phyloP scores from a whole-genome alignment of 2,113 vertebrate species.

The Caranx ignobilis region DNA sequence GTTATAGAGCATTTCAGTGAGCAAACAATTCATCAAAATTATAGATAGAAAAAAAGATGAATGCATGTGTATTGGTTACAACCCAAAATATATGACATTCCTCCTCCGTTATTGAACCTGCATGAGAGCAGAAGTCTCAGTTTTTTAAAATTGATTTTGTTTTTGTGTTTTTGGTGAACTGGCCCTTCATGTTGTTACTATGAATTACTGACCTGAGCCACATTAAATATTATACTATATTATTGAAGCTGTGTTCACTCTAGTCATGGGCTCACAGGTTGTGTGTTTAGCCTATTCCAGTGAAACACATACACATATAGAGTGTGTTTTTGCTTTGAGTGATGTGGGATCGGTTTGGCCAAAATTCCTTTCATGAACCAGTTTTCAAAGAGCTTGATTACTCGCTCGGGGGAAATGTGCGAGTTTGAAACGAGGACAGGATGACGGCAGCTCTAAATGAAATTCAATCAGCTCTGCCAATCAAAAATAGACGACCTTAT shows the following conservation, averaged over 20 bases:
- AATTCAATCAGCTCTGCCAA: slow-evolving; percentile 70
- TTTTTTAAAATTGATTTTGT: too few relatives aligned
- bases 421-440: slow-evolving; percentile 62
- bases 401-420: slow-evolving; percentile 48
- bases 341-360: slow-evolving; percentile 57
- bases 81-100: too few relatives aligned
- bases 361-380: slow-evolving; percentile 73
- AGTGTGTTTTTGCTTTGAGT: slow-evolving; percentile 18
- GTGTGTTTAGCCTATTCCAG: not conserved
- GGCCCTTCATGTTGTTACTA: not conserved
- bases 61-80: not conserved
- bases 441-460: slow-evolving; percentile 64
- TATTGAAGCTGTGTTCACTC: slow-evolving; percentile 11
- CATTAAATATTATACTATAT: not conserved
- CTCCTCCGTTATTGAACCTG: not conserved
- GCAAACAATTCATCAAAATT: not conserved
- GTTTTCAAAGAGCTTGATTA: slow-evolving; percentile 67
- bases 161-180: too few relatives aligned
- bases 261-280: not conserved
- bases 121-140: not conserved
- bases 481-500: slow-evolving; percentile 59
- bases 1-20: not conserved
- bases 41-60: not conserved
- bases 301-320: slow-evolving; percentile 8
- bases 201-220: slow-evolving; percentile 5